phyloP scores from a whole-genome alignment of 2,797 vertebrate genomes.

The Anguilla megastoma region DNA sequence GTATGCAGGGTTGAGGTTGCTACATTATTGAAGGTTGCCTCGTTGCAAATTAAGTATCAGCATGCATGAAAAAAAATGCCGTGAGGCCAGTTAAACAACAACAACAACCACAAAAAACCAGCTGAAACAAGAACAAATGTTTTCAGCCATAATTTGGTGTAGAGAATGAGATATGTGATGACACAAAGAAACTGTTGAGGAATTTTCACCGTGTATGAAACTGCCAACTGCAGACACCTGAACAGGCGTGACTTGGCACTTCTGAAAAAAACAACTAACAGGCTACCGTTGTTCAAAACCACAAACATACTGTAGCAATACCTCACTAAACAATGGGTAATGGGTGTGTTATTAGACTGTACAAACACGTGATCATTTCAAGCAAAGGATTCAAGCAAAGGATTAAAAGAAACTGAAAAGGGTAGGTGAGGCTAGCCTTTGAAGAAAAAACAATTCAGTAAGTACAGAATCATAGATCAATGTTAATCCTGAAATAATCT shows the following conservation, averaged over 20 bases:
- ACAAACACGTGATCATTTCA: background rate
- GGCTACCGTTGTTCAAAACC: background rate
- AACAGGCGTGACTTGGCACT: background rate
- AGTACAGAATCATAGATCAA: background rate
- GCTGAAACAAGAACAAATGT: too few species aligned
- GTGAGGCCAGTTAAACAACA: too few species aligned
- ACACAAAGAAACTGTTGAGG: background rate
- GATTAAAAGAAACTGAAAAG: background rate
- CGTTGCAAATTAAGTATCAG: too few species aligned
- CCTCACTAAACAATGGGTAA: background rate
- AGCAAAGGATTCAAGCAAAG: background rate
- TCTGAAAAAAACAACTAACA: background rate
- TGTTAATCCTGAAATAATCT: background rate
- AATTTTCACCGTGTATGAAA: background rate
- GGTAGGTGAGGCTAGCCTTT: background rate
- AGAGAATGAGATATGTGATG: too few species aligned
- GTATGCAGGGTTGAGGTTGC: too few species aligned
- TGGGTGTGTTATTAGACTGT: background rate
- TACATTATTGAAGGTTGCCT: too few species aligned
- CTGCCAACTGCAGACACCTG: background rate
- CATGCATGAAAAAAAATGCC: too few species aligned
- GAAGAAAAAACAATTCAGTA: background rate
- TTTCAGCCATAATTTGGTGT: too few species aligned
- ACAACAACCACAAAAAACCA: too few species aligned
- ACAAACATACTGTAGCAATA: background rate